Evolutionary conservation across 2,888 invertebrate species (phyloP).

Genomic region (Dicyrtoma fusca): DNA sequence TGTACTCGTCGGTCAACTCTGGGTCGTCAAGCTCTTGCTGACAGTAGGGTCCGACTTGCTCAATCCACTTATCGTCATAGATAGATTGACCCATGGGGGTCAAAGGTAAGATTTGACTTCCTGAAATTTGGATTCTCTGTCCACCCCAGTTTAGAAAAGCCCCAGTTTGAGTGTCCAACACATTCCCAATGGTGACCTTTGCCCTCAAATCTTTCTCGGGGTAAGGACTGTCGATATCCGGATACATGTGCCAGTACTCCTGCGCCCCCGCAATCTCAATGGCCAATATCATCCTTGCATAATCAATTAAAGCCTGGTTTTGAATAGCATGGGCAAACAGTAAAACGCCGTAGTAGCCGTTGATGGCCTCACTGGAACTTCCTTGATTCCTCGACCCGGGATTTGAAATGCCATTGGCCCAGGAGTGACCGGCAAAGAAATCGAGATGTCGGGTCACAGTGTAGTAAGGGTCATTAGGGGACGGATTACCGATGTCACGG

Average conservation of each 20-base stretch:
- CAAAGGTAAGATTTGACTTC: constrained; percentile 48
- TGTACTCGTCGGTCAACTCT: constrained; percentile 43
- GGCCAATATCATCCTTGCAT: constrained; percentile 43
- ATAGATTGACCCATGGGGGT: constrained; percentile 47
- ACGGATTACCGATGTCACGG: constrained; percentile 48
- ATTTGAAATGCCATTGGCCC: constrained; percentile 50
- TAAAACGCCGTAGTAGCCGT: constrained; percentile 49
- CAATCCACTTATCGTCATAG: constrained; percentile 47
- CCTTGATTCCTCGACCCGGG: constrained; percentile 49
- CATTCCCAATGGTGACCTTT: constrained; percentile 45
- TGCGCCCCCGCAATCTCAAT: constrained; percentile 47
- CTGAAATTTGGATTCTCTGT: constrained; percentile 45
- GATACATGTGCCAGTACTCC: constrained; percentile 47
- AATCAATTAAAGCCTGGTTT: constrained; percentile 50
- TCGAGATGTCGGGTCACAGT: constrained; percentile 49
- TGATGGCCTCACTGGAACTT: constrained; percentile 46
- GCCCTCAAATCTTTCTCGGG: constrained; percentile 45
- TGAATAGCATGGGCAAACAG: constrained; percentile 45
- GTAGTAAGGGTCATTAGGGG: constrained; percentile 50
- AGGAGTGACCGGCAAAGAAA: constrained; percentile 51
- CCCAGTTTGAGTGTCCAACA: constrained; percentile 44
- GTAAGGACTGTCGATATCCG: constrained; percentile 42
- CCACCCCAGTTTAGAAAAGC: constrained; percentile 49
- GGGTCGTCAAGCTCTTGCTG: constrained; percentile 42
- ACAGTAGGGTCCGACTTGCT: constrained; percentile 42